Base-by-base conservation (phyloP, 1,140 invertebrate species). In the Mercenaria mercenaria region DNA sequence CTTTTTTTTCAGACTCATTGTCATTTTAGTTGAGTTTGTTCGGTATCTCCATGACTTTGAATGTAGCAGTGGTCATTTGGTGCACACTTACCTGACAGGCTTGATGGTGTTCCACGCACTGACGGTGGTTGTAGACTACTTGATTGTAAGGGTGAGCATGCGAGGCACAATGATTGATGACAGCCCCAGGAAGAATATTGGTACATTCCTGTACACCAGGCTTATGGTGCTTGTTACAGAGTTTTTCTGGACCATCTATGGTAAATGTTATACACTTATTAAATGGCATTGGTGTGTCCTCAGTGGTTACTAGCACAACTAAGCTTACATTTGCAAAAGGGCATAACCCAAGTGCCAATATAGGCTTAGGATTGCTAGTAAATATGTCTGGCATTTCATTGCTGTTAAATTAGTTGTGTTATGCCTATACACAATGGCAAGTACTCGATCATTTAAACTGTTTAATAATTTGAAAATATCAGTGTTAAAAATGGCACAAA, bases 71-170 rank as follows among this genome's bases (percentile, higher is more conserved):
- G 84, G 84, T 34, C 67, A 72, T 23, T 47, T 87, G 50, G 67
- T 87, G 0, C 84, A 87, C 56, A 87, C 13, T 37, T 87, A 87
- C 39, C 47, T 87, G 50, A 76, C 34, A 6, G 84, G 84, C 10
- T 50, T 87, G 41, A 50, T 76, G 34, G n/a, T 87, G 20, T 77
- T 87, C 37, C 77, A 77, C 34, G n/a, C 39, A 39, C 2, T 59
- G 50, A 76, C 84, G 4, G 74, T 87, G 0, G 34, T 77, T 0
- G 1, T 87, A 18, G 72, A 87, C 32, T 37, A 4, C 23, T 11
- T 87, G 18, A 87, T 87, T 77, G 84, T 87, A 18, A 59, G 34
- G 26, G 56, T 87, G 1, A 87, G 84, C 47, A 87, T 87, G 84
- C 15, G 84, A 59, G 84, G 84, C 0, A 77, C 84, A 3, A 87